phyloP scores from a whole-genome alignment of 2,113 vertebrate genomes.

The Heterotilapia buettikoferi region DNA sequence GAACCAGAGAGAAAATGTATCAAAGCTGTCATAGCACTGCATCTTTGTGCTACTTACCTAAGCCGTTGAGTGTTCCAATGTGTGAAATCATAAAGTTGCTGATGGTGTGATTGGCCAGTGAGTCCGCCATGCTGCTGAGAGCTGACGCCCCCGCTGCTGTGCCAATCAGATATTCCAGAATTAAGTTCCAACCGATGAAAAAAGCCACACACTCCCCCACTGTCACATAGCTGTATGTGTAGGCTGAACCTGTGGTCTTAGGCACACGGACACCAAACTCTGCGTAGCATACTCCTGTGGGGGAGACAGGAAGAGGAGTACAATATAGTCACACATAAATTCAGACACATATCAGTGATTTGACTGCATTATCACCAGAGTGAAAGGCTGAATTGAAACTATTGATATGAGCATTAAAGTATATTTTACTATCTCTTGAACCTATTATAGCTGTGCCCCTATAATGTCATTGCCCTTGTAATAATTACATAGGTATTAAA shows the following conservation, averaged over 20 bases:
- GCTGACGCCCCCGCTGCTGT: slow-evolving; percentile 92
- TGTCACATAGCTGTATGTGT: slow-evolving; percentile 98
- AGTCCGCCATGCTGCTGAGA: slow-evolving; percentile 98
- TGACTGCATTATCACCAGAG: not conserved
- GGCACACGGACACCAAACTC: slow-evolving; percentile 97
- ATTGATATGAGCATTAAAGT: slow-evolving; percentile 10
- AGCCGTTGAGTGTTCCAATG: slow-evolving; percentile 83
- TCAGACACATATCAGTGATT: not conserved
- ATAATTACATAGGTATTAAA: slow-evolving; percentile 12
- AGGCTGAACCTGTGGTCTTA: slow-evolving; percentile 96
- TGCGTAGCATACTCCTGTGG: slow-evolving; percentile 91
- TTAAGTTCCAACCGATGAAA: slow-evolving; percentile 98
- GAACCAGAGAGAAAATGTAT: not conserved
- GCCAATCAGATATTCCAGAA: slow-evolving; percentile 97
- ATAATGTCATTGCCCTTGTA: slow-evolving; percentile 21
- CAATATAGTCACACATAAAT: not conserved
- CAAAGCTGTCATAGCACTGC: not conserved
- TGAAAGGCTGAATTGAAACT: not conserved
- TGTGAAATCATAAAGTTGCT: slow-evolving; percentile 88
- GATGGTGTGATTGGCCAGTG: slow-evolving; percentile 94
- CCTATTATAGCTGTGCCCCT: not conserved
- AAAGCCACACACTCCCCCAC: slow-evolving; percentile 97
- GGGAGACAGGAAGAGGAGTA: not conserved
- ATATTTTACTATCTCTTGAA: not conserved
- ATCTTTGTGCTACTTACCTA: slow-evolving; percentile 77